phyloP scores from a whole-genome alignment of 2,797 vertebrate genomes.

The Vultur gryphus region DNA sequence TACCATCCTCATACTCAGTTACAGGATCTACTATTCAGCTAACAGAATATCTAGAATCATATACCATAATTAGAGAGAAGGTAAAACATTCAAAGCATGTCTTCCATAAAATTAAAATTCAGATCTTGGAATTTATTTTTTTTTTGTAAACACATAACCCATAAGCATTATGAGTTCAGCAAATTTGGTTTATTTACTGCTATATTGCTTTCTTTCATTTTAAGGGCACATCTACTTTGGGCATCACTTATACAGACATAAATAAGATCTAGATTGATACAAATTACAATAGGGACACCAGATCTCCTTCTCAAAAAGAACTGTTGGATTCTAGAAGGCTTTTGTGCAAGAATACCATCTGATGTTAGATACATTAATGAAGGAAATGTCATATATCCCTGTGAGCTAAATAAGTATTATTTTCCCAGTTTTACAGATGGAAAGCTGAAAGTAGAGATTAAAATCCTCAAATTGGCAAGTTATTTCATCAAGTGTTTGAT shows the following conservation, averaged over 20 bases:
- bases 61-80: background rate
- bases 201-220: background rate
- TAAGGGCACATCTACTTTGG: background rate
- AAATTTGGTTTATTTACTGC: background rate
- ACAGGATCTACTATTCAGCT: background rate
- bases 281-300: background rate
- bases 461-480: background rate
- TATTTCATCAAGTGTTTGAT: conserved; percentile 15
- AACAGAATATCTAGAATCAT: background rate
- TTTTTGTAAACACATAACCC: background rate
- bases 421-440: background rate
- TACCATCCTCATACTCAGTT: background rate
- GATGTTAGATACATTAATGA: background rate
- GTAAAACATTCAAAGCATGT: background rate
- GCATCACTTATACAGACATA: background rate
- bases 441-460: background rate
- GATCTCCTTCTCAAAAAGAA: background rate
- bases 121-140: background rate
- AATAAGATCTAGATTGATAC: background rate
- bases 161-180: background rate
- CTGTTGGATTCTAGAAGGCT: background rate
- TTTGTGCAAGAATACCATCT: background rate
- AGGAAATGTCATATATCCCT: background rate
- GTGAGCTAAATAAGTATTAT: background rate
- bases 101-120: background rate